phyloP scores from a whole-genome alignment of 2,888 invertebrate species.

The Argyresthia albistria region DNA sequence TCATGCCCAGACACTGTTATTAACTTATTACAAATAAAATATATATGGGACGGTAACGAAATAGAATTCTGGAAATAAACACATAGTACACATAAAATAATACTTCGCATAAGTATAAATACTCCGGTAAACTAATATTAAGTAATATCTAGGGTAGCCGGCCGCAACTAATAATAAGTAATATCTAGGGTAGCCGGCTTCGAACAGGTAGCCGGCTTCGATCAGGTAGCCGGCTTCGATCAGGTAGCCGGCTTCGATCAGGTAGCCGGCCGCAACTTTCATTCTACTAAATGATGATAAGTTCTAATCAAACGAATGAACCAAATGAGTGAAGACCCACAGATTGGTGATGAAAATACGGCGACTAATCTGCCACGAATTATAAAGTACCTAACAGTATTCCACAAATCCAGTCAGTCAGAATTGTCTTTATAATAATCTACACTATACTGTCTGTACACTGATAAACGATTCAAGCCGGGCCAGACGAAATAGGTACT shows the following conservation, averaged over 20 bases:
- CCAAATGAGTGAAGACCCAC: slow-evolving; percentile 64
- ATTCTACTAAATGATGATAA: neutral
- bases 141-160: neutral
- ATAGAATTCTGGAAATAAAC: slow-evolving; percentile 1
- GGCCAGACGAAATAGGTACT: no score
- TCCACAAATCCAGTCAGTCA: no score
- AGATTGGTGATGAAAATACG: slow-evolving; percentile 23
- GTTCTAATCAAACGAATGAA: neutral
- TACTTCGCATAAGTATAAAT: neutral
- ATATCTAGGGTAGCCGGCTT: no score
- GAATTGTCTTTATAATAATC: no score
- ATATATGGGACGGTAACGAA: no score
- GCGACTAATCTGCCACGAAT: slow-evolving; percentile 30
- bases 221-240: no score
- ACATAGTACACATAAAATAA: neutral
- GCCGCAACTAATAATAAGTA: neutral
- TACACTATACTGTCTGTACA: no score
- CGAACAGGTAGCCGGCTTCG: no score
- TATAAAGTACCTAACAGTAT: neutral
- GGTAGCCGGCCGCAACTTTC: neutral
- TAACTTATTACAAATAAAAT: no score
- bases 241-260: no score
- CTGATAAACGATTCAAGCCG: no score
- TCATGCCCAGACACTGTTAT: no score
- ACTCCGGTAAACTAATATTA: neutral